Conservation (phyloP, 2,113 vertebrate species). For the Odobenus rosmarus region DNA sequence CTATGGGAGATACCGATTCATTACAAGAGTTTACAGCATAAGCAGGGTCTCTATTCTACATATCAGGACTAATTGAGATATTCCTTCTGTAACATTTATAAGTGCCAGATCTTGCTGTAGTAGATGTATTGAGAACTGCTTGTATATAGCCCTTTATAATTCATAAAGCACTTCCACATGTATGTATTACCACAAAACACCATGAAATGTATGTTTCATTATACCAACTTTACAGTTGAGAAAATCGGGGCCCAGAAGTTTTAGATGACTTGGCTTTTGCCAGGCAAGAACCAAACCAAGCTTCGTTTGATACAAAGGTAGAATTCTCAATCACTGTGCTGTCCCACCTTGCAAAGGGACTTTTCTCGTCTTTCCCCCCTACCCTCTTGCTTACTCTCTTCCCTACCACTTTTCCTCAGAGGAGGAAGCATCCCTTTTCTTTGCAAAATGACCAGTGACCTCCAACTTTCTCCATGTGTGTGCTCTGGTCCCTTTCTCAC, state of each 20-base stretch:
- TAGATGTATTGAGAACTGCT: background rate
- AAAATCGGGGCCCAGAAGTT: background rate
- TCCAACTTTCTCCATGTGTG: background rate
- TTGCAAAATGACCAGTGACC: no score
- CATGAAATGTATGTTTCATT: background rate
- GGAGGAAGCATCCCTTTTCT: background rate
- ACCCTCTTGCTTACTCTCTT: background rate
- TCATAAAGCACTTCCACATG: background rate
- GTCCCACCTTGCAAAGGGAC: background rate
- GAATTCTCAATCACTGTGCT: background rate
- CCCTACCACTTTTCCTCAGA: background rate
- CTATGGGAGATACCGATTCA: background rate
- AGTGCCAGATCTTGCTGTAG: accelerated
- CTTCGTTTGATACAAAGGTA: background rate
- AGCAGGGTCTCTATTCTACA: background rate
- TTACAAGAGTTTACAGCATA: background rate
- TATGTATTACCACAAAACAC: background rate
- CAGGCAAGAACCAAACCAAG: background rate
- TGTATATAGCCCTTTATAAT: background rate
- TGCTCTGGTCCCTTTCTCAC: background rate
- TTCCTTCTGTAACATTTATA: background rate
- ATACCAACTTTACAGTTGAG: background rate
- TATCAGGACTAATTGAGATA: background rate
- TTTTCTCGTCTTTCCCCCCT: no score
- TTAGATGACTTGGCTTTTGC: background rate